A percentile compares a stretch with the other conserved stretches of the same genome.
phyloP scores from a whole-genome alignment of 2,113 vertebrate genomes.

The Siniperca knerii region DNA sequence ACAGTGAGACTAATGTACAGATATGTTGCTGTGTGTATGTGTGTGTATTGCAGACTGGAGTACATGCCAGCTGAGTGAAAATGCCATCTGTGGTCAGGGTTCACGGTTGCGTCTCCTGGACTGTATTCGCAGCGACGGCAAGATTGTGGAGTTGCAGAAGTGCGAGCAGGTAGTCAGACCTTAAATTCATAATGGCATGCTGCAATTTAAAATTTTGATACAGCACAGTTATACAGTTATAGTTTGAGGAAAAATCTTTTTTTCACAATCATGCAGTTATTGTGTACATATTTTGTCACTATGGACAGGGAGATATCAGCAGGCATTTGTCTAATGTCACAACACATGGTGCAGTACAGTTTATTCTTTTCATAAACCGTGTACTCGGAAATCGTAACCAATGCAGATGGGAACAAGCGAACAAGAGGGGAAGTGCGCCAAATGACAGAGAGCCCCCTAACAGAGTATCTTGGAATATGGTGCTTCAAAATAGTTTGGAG shows the following conservation, averaged over 20 bases:
- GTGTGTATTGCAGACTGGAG: slow-evolving; percentile 90
- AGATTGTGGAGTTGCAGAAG: slow-evolving; percentile 78
- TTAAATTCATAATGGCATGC: neutral
- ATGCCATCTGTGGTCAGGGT: slow-evolving; percentile 90
- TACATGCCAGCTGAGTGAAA: slow-evolving; percentile 91
- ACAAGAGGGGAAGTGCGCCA: neutral
- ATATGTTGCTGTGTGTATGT: slow-evolving; percentile 18
- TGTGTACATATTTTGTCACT: neutral
- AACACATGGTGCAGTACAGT: neutral
- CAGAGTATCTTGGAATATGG: neutral
- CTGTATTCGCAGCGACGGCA: slow-evolving; percentile 91
- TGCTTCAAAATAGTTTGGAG: neutral
- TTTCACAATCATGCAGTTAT: too few species aligned
- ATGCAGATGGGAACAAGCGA: neutral
- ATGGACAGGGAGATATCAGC: neutral
- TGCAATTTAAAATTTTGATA: neutral
- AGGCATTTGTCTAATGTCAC: neutral
- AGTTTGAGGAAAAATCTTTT: neutral
- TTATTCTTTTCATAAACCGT: neutral
- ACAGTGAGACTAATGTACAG: slow-evolving; percentile 11
- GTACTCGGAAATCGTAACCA: neutral
- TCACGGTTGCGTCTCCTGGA: slow-evolving; percentile 87
- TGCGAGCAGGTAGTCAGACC: slow-evolving; percentile 87
- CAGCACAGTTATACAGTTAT: neutral
- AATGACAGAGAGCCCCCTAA: neutral